A percentile compares a stretch with the other conserved stretches of the same genome.
These are phyloP conservation scores for Megalops cyprinoides DNA, from an alignment of 2,797 vertebrate genomes.

Conservation along the genomic window DNA sequence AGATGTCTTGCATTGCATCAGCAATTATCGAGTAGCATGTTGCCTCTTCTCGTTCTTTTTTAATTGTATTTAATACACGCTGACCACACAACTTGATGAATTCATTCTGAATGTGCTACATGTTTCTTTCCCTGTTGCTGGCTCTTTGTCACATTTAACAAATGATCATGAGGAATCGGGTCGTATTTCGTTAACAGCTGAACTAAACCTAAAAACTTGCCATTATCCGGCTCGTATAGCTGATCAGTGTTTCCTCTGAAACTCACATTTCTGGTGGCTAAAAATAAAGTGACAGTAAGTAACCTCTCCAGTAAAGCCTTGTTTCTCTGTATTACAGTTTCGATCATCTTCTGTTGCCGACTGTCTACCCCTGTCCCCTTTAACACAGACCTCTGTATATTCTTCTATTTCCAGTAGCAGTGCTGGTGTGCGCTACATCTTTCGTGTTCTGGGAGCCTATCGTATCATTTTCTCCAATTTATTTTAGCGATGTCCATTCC, in stretches of 20 bases:
- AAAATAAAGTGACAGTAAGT: no score
- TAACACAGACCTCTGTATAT: slow-evolving; percentile 34
- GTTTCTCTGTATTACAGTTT: background rate
- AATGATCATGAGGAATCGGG: no score
- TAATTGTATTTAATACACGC: slow-evolving; percentile 33
- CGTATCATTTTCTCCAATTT: slow-evolving; percentile 35
- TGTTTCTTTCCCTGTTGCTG: slow-evolving; percentile 27
- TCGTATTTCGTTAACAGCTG: no score
- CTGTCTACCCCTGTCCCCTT: slow-evolving; percentile 30
- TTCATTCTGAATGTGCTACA: slow-evolving; percentile 37
- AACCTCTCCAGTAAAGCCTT: no score
- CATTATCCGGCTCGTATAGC: no score
- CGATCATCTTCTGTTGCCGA: slow-evolving; percentile 29
- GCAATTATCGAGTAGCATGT: slow-evolving; percentile 40
- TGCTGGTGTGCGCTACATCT: slow-evolving; percentile 23
- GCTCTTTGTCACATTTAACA: slow-evolving; percentile 1
- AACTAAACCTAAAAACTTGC: no score
- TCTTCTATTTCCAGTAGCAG: slow-evolving; percentile 42
- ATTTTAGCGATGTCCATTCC: slow-evolving; percentile 23
- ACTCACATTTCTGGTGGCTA: no score
- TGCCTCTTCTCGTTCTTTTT: slow-evolving; percentile 32
- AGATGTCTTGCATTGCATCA: slow-evolving; percentile 39
- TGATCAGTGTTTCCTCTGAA: no score
- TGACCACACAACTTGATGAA: slow-evolving; percentile 42
- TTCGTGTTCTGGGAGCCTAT: slow-evolving; percentile 35